A percentile compares a stretch with the other conserved stretches of the same genome.
These are phyloP conservation scores for Lepidocyrtoides sp. DNA, from an alignment of 2,888 invertebrate species.

Conservation along the genomic window DNA sequence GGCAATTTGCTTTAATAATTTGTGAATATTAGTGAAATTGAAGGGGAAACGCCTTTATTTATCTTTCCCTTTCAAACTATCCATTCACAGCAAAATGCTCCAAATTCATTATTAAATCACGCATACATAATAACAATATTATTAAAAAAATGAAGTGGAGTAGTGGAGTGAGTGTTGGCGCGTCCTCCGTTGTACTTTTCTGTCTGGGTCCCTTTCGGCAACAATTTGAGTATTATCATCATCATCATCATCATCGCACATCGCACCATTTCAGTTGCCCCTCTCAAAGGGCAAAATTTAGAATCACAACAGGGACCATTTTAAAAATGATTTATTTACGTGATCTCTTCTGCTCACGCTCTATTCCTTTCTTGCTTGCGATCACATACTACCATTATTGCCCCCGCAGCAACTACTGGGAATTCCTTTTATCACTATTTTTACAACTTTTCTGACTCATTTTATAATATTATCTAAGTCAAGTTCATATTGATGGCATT, in stretches of 20 bases:
- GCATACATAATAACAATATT: too few relatives aligned
- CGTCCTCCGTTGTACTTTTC: background rate
- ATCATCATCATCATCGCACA: background rate
- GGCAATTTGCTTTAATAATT: background rate
- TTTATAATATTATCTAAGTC: constrained; percentile 19
- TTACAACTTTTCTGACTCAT: background rate
- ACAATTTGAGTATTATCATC: background rate
- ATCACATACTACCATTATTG: too few relatives aligned
- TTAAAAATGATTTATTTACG: background rate
- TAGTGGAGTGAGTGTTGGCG: background rate
- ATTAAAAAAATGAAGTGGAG: too few relatives aligned
- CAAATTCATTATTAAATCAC: background rate
- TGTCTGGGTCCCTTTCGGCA: background rate
- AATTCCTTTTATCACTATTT: background rate
- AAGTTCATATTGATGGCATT: constrained; percentile 4
- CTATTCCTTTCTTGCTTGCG: background rate
- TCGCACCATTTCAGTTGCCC: background rate
- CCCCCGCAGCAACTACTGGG: background rate
- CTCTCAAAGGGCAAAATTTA: background rate
- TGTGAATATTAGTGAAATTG: background rate
- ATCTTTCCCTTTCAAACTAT: background rate
- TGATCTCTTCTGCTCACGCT: background rate
- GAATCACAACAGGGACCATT: background rate
- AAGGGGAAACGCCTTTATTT: constrained; percentile 7
- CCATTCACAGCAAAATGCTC: background rate